A percentile compares a stretch with the other conserved stretches of the same genome.
Conservation (phyloP, 2,113 vertebrate species). For the Gorsachius goisagi region DNA sequence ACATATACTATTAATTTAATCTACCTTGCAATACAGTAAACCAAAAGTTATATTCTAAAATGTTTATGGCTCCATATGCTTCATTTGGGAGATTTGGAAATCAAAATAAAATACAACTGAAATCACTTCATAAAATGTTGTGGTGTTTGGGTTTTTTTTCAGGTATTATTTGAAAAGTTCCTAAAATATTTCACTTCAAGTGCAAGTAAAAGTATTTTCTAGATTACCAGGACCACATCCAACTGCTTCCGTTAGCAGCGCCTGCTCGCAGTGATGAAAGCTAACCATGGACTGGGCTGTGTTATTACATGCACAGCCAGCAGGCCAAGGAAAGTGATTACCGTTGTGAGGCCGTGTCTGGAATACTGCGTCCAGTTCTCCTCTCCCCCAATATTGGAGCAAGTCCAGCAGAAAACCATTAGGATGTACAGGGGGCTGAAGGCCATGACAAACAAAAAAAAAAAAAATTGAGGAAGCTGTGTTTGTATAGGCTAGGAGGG, state of each 20-base stretch:
- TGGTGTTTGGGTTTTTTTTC: neutral
- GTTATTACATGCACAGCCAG: rapidly evolving
- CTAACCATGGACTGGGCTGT: neutral
- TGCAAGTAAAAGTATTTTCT: neutral
- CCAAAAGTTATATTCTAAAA: neutral
- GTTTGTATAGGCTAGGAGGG: neutral
- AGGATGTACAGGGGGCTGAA: neutral
- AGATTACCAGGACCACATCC: neutral
- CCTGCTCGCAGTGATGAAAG: rapidly evolving
- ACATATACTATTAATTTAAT: neutral
- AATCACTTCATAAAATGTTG: neutral
- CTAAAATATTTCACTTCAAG: neutral
- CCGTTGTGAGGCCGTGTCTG: neutral
- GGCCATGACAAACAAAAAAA: neutral
- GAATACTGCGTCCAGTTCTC: neutral
- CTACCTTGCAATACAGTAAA: neutral
- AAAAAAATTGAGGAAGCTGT: neutral
- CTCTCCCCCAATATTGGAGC: neutral
- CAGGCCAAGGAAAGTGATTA: neutral
- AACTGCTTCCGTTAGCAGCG: rapidly evolving
- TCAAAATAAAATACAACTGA: neutral
- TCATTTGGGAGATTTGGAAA: neutral
- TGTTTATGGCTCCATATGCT: neutral
- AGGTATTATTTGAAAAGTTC: neutral
- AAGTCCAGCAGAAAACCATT: conserved; percentile 1